Conservation (phyloP, 2,113 vertebrate species). For the Dicrurus megarhynchus region DNA sequence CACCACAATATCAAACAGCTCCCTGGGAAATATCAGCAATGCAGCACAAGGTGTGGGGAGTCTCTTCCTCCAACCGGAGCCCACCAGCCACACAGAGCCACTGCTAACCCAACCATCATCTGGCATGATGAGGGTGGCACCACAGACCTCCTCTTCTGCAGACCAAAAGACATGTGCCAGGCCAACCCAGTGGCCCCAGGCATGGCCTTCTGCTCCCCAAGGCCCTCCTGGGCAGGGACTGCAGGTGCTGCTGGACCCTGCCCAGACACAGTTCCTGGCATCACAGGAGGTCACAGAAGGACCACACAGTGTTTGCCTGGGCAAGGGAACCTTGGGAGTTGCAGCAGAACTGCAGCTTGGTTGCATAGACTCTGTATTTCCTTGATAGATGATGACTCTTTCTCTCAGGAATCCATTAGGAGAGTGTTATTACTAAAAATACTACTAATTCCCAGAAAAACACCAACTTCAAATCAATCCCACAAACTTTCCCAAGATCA, state of each 20-base stretch:
- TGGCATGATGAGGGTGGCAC: accelerated
- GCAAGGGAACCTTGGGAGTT: not conserved
- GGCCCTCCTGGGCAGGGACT: not conserved
- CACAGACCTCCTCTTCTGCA: accelerated
- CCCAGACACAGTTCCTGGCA: accelerated
- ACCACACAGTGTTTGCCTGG: accelerated
- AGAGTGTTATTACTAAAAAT: slow-evolving; percentile 15
- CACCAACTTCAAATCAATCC: slow-evolving; percentile 30
- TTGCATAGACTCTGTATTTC: not conserved
- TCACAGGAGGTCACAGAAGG: not conserved
- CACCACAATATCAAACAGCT: not conserved
- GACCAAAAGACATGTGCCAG: accelerated
- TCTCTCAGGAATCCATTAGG: not conserved
- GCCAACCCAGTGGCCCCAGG: not conserved
- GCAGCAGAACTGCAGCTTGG: not conserved
- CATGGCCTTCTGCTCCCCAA: not conserved
- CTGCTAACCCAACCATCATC: not conserved
- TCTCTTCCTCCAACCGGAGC: not conserved
- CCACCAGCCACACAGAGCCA: not conserved
- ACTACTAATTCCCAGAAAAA: slow-evolving; percentile 25
- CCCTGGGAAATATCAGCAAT: accelerated
- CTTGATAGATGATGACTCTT: not conserved
- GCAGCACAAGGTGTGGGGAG: not conserved
- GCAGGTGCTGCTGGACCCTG: not conserved
- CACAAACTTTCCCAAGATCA: slow-evolving; percentile 42